These are phyloP conservation scores for Cordylochernes scorpioides DNA, from an alignment of 2,888 invertebrate genomes.

Conservation along the genomic window DNA sequence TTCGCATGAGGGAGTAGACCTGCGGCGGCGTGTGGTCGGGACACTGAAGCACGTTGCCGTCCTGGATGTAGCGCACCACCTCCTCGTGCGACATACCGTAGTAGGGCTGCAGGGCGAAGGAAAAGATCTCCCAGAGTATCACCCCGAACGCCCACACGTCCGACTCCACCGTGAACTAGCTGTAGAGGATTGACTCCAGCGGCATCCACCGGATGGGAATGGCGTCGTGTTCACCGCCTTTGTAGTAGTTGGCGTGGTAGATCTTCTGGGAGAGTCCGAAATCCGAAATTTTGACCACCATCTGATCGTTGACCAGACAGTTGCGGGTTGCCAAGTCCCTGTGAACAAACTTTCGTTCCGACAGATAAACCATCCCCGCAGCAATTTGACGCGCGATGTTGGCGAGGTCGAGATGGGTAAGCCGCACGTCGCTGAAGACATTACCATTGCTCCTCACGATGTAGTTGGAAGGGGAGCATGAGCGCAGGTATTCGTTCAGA, in stretches of 20 bases:
- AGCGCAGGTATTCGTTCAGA: slow-evolving; percentile 68
- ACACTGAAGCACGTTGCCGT: slow-evolving; percentile 62
- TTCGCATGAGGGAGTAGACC: slow-evolving; percentile 70
- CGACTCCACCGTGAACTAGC: slow-evolving; percentile 80
- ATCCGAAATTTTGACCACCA: slow-evolving; percentile 89
- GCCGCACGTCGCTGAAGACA: slow-evolving; percentile 34
- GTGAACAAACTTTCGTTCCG: slow-evolving; percentile 79
- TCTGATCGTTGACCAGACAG: slow-evolving; percentile 71
- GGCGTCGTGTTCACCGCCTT: slow-evolving; percentile 74
- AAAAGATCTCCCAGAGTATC: slow-evolving; percentile 86
- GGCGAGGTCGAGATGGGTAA: slow-evolving; percentile 51
- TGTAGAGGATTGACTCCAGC: slow-evolving; percentile 76
- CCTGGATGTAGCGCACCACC: slow-evolving; percentile 68
- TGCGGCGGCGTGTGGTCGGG: slow-evolving; percentile 67
- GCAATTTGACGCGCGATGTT: slow-evolving; percentile 67
- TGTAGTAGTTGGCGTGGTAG: slow-evolving; percentile 57
- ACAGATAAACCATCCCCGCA: slow-evolving; percentile 77
- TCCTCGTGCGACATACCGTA: slow-evolving; percentile 92
- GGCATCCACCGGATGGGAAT: slow-evolving; percentile 98
- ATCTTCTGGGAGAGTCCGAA: slow-evolving; percentile 88
- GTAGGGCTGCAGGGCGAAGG: slow-evolving; percentile 82
- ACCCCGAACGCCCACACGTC: slow-evolving; percentile 96
- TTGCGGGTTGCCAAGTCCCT: slow-evolving; percentile 82
- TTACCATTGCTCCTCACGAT: slow-evolving; percentile 30
- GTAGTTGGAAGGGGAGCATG: slow-evolving; percentile 57